phyloP scores from a whole-genome alignment of 2,797 vertebrate species.

The Myotis myotis region DNA sequence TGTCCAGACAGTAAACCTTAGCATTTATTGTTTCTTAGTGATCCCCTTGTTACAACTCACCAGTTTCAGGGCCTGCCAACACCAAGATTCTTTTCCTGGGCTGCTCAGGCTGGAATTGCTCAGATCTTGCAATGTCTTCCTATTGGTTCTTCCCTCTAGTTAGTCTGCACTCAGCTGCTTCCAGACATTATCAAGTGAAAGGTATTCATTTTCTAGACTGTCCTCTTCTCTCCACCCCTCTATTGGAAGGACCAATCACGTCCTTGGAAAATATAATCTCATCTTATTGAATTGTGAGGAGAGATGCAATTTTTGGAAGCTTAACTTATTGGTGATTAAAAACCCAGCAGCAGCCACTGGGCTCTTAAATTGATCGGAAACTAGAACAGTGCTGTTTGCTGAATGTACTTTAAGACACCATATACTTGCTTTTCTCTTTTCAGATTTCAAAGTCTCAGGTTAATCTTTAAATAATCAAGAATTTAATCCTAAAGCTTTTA shows the following conservation, averaged over 20 bases:
- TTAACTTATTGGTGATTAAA: constrained; percentile 69
- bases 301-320: constrained; percentile 78
- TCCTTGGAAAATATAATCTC: constrained; percentile 55
- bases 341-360: constrained; percentile 44
- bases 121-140: not conserved
- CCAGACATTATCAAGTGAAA: constrained; percentile 57
- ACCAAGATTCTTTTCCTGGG: constrained; percentile 54
- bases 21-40: not conserved
- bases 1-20: constrained; percentile 26
- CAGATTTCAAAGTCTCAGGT: not conserved
- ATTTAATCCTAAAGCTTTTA: constrained; percentile 33
- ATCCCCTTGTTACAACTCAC: constrained; percentile 69
- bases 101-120: constrained; percentile 36
- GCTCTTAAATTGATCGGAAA: constrained; percentile 65
- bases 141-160: constrained; percentile 36
- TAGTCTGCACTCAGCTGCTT: constrained; percentile 29
- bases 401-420: constrained; percentile 19
- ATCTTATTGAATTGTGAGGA: constrained; percentile 74
- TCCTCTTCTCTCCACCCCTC: constrained; percentile 70
- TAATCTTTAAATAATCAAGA: constrained; percentile 14
- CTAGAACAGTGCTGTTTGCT: constrained; percentile 39
- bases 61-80: constrained; percentile 56
- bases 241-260: constrained; percentile 66
- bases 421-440: not conserved
- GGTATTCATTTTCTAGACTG: constrained; percentile 67